A percentile compares a stretch with the other conserved stretches of the same genome.
Conservation (phyloP, 2,888 invertebrate species). For the Phorcus lineatus region DNA sequence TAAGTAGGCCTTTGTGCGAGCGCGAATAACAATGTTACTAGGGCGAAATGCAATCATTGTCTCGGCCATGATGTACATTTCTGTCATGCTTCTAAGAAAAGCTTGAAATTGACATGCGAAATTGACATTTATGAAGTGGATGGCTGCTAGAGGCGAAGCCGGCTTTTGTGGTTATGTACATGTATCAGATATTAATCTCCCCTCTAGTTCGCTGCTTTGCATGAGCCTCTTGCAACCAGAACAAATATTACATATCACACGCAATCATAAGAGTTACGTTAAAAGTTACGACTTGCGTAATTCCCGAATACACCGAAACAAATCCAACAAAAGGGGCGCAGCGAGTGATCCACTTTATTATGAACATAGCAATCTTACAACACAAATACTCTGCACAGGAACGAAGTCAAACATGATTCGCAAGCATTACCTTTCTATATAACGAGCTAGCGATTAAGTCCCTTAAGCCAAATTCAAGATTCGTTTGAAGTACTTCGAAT, state of each 20-base stretch:
- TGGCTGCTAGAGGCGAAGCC: neutral
- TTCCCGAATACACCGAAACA: neutral
- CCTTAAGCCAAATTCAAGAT: conserved; percentile 15
- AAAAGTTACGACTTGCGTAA: neutral
- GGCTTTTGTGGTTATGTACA: neutral
- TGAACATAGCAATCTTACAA: neutral
- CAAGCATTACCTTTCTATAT: neutral
- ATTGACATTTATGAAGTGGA: conserved; percentile 14
- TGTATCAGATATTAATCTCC: neutral
- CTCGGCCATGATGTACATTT: conserved; percentile 4
- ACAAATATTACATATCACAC: neutral
- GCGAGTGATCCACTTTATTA: neutral
- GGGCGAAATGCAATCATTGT: neutral
- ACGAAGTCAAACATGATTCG: neutral
- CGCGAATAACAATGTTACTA: neutral
- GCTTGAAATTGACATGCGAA: conserved; percentile 23
- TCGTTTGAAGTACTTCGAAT: conserved; percentile 20
- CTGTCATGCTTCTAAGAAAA: conserved; percentile 2
- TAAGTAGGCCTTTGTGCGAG: neutral
- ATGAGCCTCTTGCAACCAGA: neutral
- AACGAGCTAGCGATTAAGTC: neutral
- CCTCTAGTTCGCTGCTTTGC: neutral
- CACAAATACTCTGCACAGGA: neutral
- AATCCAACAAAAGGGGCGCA: neutral
- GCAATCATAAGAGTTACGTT: neutral